Evolutionary conservation across 2,797 vertebrate genomes (phyloP), one percentile per base, ranked within the genome.

Genomic region (Carapus acus): DNA sequence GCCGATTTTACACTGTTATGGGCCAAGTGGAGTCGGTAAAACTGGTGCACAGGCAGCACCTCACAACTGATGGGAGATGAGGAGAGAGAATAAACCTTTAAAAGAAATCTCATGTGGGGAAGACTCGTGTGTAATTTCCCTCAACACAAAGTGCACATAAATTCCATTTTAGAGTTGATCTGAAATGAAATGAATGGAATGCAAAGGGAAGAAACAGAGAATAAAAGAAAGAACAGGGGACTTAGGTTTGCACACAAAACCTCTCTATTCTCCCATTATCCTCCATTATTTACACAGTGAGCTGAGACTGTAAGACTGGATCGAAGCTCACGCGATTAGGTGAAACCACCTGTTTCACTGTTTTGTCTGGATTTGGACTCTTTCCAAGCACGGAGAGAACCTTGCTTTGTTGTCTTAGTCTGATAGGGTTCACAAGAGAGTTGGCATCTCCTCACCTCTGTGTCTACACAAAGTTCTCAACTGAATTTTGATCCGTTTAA

Each of bases 231-330:
- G 49, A 75, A 58, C 64, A 49, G 21, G 8, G 4, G 40, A 69
- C 58, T 71, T 59, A 39, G 65, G 54, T 58, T 38, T 65, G 29
- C 17, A 44, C 42, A 63, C 59, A 73, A 77, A 69, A 48, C 43
- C 46, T 41, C 44, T 59, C 21, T 43, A 63, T 57, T 23, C 3
- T 43, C 54, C 29, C 49, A 15, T 56, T 67, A 46, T 62, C 23
- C n/a, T 53, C 31, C 20, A 4, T 47, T 62, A 48, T 62, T 58
- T 40, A 22, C 12, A 44, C 24, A 9, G 31, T 33, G 12, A 33
- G 14, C 31, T 7, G 54, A 48, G 29, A 55, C 16, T 39, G 39
- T 43, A 60, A 54, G 36, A 45, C 49, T 43, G 23, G 47, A 43
- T 46, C 40, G 34, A 53, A 31, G 17, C 42, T 38, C 49, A 64